Base-by-base conservation (phyloP, 1,140 invertebrate genomes). In the Leptonema lineaticorne region DNA sequence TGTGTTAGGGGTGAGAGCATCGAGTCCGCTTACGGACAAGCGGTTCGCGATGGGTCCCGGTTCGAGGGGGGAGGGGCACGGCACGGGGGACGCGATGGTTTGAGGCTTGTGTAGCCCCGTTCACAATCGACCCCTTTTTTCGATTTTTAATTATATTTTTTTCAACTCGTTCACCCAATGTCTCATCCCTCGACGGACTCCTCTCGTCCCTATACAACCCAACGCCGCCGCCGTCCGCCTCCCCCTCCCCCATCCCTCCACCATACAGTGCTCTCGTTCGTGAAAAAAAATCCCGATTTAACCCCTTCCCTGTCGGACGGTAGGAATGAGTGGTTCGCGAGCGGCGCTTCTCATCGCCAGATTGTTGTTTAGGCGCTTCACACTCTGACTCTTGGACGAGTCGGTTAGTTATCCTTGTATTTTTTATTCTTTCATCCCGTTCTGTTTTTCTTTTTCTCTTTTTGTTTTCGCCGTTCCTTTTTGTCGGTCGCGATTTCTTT, bases 221-320 rank as follows among this genome's bases (percentile, higher is more conserved):
- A 20, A 59, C 66, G 14, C 68, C 80, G 79, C 77, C 76, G 33
- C n/a, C n/a, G n/a, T n/a, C 64, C 48, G 30, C 46, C 59, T 78
- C 80, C 80, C 79, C 79, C 80, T 79, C 78, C 81, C 80, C 81
- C 81, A 79, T 78, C 79, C 79, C 59, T 68, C 62, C 63, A 62
- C 63, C 50, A 41, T 11, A 41, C 9, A 20, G 60, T 60, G 14
- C 68, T 79, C 79, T 77, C 76, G 33, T 29, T 64, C 69, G 63
- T 59, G 67, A 70, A 70, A 67, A 53, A 53, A 1, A 20, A 11
- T 3, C 50, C 50, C 46, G 8, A n/a, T n/a, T n/a, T n/a, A n/a
- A 9, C 24, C 8, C 50, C 24, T 1, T 53, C 50, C 24, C 50
- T 8, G 11, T 53, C 50, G 20, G 9, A 24, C 24, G 11, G 11